Percentiles rank a stretch among this genome's conserved stretches.
Conservation (phyloP, 2,797 vertebrate species). For the Pitangus sulphuratus region DNA sequence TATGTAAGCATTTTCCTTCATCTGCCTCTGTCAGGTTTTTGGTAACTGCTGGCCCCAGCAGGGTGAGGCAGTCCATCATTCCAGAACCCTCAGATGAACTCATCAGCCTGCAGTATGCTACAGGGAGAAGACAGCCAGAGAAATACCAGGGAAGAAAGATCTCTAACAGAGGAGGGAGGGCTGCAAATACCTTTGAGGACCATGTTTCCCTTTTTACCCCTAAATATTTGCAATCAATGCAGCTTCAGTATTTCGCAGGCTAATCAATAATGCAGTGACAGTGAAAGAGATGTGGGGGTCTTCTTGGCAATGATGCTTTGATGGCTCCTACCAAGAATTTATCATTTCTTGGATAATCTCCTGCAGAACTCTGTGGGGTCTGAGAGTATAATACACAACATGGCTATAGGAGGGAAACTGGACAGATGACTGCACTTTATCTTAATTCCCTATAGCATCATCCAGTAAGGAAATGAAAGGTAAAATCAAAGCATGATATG, state of each 20-base stretch:
- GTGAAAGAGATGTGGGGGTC: conserved; percentile 43
- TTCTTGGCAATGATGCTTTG: conserved; percentile 41
- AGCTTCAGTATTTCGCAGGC: conserved; percentile 19
- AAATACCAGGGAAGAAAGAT: neutral
- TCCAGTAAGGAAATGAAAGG: neutral
- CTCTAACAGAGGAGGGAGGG: neutral
- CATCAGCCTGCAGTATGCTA: neutral
- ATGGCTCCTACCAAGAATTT: conserved; percentile 34
- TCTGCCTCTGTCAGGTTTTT: neutral
- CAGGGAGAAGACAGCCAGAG: neutral
- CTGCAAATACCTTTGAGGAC: neutral
- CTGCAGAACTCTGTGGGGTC: conserved; percentile 11
- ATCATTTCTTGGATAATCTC: conserved; percentile 50
- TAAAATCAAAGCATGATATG: neutral
- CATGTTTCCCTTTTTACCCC: conserved; percentile 31
- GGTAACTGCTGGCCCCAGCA: neutral
- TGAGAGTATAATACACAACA: conserved; percentile 6
- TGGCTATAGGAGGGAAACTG: neutral
- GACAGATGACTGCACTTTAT: neutral
- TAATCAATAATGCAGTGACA: conserved; percentile 64
- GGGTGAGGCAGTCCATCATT: neutral
- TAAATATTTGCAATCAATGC: conserved; percentile 66
- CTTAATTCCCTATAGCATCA: neutral
- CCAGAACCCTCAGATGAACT: neutral
- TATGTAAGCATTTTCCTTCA: neutral